phyloP scores from a whole-genome alignment of 1,140 invertebrate genomes.

The Rhizoglyphus robini region DNA sequence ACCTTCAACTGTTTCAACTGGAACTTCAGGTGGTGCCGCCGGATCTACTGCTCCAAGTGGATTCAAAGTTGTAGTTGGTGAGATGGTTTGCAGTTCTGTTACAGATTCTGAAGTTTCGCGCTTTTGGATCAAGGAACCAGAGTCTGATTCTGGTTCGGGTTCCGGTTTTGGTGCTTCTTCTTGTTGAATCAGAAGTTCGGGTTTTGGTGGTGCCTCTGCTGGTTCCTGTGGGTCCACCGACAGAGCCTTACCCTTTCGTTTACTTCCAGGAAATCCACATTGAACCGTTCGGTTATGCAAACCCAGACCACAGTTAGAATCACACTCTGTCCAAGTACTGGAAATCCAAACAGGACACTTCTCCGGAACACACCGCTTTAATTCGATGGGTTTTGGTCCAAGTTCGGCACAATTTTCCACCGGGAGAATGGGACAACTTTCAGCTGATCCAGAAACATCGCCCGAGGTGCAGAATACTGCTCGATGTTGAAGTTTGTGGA shows the following conservation, averaged over 20 bases:
- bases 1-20: not conserved
- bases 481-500: slow-evolving; percentile 54
- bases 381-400: slow-evolving; percentile 33
- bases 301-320: slow-evolving; percentile 61
- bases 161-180: not conserved
- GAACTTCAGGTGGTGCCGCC: not conserved
- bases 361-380: not conserved
- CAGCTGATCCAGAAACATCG: slow-evolving; percentile 41
- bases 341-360: slow-evolving; percentile 63
- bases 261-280: slow-evolving; percentile 27
- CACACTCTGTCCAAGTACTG: slow-evolving; percentile 13
- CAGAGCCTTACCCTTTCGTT: not conserved
- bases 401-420: slow-evolving; percentile 54
- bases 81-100: not conserved
- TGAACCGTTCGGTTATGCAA: slow-evolving; percentile 32
- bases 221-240: too few species aligned
- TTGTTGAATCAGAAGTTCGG: not conserved
- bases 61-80: not conserved
- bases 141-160: not conserved
- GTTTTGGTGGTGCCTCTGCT: not conserved
- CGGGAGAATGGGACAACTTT: slow-evolving; percentile 48
- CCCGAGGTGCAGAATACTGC: slow-evolving; percentile 58
- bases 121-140: not conserved
- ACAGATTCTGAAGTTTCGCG: not conserved
- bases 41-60: not conserved